Conservation (phyloP, 2,113 vertebrate genomes). For the Pelusios castaneus region DNA sequence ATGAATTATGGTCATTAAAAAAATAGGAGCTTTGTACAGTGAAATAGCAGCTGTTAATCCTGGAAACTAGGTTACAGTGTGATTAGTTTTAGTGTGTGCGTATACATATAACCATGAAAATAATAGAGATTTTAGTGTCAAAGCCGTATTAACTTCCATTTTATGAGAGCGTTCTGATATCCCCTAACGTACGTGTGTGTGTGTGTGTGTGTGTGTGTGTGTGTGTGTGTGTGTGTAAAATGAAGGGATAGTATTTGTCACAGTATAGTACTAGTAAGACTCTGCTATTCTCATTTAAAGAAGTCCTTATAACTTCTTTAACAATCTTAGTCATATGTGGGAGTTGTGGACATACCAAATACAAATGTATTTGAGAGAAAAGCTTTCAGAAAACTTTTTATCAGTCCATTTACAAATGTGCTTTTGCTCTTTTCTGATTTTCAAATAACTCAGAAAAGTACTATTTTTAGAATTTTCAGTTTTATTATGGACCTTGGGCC, state of each 20-base stretch:
- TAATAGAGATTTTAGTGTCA: neutral
- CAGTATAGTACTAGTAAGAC: neutral
- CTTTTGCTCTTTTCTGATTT: neutral
- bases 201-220: neutral
- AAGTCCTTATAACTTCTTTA: neutral
- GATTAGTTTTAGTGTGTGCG: neutral
- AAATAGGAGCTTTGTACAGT: neutral
- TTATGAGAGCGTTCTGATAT: neutral
- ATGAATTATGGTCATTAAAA: neutral
- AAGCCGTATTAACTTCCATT: neutral
- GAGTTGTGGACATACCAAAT: neutral
- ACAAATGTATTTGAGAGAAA: neutral
- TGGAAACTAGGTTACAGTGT: neutral
- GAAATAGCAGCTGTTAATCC: neutral
- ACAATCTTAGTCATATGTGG: neutral
- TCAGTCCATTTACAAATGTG: neutral
- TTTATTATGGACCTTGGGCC: neutral
- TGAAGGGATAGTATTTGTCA: neutral
- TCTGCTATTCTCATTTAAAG: neutral
- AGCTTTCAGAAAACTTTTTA: neutral
- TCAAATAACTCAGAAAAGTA: neutral
- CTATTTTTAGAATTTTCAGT: neutral
- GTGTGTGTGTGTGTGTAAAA: neutral
- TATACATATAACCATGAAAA: neutral
- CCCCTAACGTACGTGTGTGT: neutral